These are phyloP conservation scores for Crax fasciolata DNA, from an alignment of 2,797 vertebrate genomes.

Conservation along the genomic window DNA sequence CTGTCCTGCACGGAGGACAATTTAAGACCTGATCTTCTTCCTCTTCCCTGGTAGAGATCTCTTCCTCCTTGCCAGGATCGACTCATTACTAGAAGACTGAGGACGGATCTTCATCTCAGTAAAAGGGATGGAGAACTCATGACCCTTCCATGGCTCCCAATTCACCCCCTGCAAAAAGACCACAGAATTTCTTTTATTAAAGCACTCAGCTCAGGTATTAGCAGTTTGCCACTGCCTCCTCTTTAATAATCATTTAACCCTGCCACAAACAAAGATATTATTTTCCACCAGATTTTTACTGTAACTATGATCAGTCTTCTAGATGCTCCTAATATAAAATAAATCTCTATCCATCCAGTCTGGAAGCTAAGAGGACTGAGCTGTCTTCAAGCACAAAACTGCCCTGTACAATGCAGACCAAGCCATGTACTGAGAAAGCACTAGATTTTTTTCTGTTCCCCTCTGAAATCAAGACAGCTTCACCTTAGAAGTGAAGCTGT, in stretches of 20 bases:
- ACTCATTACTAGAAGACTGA: constrained; percentile 62
- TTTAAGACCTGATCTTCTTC: constrained; percentile 69
- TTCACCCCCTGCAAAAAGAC: constrained; percentile 87
- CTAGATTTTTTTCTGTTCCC: not conserved
- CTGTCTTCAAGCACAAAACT: not conserved
- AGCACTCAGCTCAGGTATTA: not conserved
- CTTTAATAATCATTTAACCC: not conserved
- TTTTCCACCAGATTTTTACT: not conserved
- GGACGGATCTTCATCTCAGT: constrained; percentile 91
- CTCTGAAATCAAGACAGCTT: not conserved
- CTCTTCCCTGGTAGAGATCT: constrained; percentile 76
- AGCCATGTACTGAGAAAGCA: not conserved
- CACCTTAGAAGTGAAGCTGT: not conserved
- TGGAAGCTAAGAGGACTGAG: not conserved
- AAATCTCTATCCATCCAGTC: not conserved
- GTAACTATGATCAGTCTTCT: not conserved
- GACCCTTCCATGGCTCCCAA: constrained; percentile 94
- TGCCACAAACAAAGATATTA: not conserved
- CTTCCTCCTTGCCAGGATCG: constrained; percentile 79
- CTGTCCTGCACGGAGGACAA: not conserved
- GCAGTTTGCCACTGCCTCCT: not conserved
- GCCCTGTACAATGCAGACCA: not conserved
- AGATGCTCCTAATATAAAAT: not conserved
- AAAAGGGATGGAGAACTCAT: constrained; percentile 90
- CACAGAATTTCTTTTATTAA: not conserved